Percentiles rank a stretch among this genome's conserved stretches.
These are phyloP conservation scores for Formica exsecta DNA, from an alignment of 1,140 invertebrate genomes.

Conservation along the genomic window DNA sequence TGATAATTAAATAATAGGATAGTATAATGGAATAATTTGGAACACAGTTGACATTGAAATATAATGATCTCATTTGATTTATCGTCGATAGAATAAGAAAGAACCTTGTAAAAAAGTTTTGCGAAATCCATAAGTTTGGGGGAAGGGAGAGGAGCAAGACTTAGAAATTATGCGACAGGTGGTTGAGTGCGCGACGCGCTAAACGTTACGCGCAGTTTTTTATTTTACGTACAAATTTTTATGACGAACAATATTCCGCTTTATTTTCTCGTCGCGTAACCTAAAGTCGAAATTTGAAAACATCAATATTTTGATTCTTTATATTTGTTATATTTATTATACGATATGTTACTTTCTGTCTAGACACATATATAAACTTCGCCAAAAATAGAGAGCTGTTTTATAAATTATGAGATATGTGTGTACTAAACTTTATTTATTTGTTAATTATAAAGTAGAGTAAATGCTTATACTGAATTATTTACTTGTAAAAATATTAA, in stretches of 20 bases:
- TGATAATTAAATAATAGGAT: not conserved
- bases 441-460: not conserved
- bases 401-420: not conserved
- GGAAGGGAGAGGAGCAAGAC: not conserved
- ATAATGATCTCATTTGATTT: not conserved
- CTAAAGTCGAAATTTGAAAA: conserved; percentile 33
- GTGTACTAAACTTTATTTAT: not conserved
- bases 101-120: conserved; percentile 17
- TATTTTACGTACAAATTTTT: conserved; percentile 49
- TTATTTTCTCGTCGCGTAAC: conserved; percentile 4
- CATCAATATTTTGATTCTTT: conserved; percentile 5
- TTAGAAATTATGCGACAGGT: conserved; percentile 75
- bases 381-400: not conserved
- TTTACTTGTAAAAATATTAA: not conserved
- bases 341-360: not conserved
- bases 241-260: conserved; percentile 11
- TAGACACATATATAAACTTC: not conserved
- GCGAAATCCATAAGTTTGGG: conserved; percentile 46
- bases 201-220: conserved; percentile 38
- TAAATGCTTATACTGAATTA: not conserved
- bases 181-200: conserved; percentile 62
- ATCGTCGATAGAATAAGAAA: conserved; percentile 28
- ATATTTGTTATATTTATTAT: conserved; percentile 13
- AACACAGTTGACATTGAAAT: not conserved
- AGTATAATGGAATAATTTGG: not conserved